Evolutionary conservation across 2,888 invertebrate genomes (phyloP).

Genomic region (Scotopteryx bipunctaria): DNA sequence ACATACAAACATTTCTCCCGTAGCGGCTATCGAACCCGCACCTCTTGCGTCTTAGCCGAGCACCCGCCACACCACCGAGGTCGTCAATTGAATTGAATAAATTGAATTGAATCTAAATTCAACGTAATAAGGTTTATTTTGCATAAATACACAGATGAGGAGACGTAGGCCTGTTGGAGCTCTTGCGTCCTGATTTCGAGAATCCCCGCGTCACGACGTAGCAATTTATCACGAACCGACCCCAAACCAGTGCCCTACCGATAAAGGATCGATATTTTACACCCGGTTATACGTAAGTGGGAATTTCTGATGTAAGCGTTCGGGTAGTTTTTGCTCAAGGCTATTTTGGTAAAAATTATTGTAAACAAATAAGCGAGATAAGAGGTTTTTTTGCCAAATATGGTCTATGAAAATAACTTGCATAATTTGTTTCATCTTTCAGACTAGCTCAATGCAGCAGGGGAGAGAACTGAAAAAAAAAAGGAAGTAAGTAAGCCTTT

Average conservation of each 20-base stretch:
- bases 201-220: constrained; percentile 55
- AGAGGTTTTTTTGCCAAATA: no score
- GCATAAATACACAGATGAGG: background rate
- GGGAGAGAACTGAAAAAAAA: no score
- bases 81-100: no score
- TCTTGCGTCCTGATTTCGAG: constrained; percentile 50
- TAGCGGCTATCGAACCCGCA: no score
- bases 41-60: no score
- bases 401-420: no score
- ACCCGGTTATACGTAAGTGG: constrained; percentile 40
- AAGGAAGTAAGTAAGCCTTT: no score
- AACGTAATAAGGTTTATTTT: background rate
- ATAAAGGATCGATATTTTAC: constrained; percentile 67
- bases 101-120: background rate
- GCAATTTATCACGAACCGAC: constrained; percentile 64
- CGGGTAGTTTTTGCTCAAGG: background rate
- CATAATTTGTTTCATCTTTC: background rate
- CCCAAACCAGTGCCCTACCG: constrained; percentile 55
- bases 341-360: background rate
- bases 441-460: no score
- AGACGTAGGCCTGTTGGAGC: background rate
- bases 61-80: no score
- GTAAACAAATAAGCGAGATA: no score
- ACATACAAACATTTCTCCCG: no score
- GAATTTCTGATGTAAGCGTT: constrained; percentile 28